Percentiles rank a stretch among this genome's conserved stretches.
These are phyloP conservation scores for Callipepla californica DNA, from an alignment of 2,113 vertebrate genomes.

Conservation along the genomic window DNA sequence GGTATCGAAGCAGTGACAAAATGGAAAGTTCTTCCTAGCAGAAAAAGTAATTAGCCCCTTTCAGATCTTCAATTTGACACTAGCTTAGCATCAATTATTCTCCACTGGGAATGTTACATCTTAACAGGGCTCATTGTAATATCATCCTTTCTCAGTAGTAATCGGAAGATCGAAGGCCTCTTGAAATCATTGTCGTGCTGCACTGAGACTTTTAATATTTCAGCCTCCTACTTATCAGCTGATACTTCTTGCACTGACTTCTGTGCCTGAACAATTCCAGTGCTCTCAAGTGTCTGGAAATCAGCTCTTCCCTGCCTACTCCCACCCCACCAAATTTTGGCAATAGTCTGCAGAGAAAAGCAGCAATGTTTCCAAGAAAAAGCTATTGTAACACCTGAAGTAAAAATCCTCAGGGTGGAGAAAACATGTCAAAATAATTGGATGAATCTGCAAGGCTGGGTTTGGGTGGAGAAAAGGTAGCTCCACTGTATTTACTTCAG, in stretches of 20 bases:
- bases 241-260: slow-evolving; percentile 29
- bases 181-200: slow-evolving; percentile 44
- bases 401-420: slow-evolving; percentile 3
- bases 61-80: slow-evolving; percentile 52
- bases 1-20: slow-evolving; percentile 22
- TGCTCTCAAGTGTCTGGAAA: slow-evolving; percentile 3
- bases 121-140: slow-evolving; percentile 43
- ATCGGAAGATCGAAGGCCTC: slow-evolving; percentile 17
- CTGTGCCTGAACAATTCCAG: background rate
- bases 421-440: slow-evolving; percentile 39
- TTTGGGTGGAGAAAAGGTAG: background rate
- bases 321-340: background rate
- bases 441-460: background rate
- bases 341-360: slow-evolving; percentile 12
- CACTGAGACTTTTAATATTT: slow-evolving; percentile 38
- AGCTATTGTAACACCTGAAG: background rate
- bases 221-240: slow-evolving; percentile 32
- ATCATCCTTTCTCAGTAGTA: slow-evolving; percentile 24
- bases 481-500: background rate
- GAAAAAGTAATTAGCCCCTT: slow-evolving; percentile 38
- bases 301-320: background rate
- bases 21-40: slow-evolving; percentile 40
- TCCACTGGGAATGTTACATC: slow-evolving; percentile 49
- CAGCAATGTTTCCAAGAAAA: background rate
- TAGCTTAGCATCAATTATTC: slow-evolving; percentile 48